phyloP scores from a whole-genome alignment of 2,113 vertebrate species.

The Tychaedon coryphoeus region DNA sequence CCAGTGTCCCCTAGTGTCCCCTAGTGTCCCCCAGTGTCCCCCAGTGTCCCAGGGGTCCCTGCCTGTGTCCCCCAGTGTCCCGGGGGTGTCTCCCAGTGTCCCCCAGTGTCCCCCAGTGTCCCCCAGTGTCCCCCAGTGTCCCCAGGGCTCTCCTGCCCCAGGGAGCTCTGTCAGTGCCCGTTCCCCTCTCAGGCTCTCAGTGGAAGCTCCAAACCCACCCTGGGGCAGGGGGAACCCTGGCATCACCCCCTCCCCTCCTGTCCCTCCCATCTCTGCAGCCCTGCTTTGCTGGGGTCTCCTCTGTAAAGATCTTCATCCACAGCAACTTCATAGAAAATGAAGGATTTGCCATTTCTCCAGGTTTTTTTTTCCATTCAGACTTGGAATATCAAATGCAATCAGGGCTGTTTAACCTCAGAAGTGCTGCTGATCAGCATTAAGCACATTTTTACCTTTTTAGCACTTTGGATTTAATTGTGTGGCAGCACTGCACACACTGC shows the following conservation, averaged over 20 bases:
- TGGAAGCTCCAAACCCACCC: neutral
- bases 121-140: no score
- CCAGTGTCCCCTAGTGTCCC: no score
- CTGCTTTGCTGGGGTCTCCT: neutral
- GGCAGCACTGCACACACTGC: neutral
- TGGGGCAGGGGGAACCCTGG: no score
- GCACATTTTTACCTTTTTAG: neutral
- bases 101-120: no score
- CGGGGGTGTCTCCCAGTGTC: no score
- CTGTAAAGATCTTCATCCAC: neutral
- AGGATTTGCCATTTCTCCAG: neutral
- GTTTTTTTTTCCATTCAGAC: neutral
- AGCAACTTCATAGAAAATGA: neutral
- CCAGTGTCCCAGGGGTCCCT: neutral
- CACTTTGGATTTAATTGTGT: neutral
- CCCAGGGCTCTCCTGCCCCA: accelerated
- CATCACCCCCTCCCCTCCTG: neutral
- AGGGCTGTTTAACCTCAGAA: neutral
- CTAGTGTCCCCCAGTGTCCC: neutral
- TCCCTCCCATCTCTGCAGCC: neutral
- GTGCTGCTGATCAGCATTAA: neutral
- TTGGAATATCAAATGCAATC: constrained; percentile 27
- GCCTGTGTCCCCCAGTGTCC: neutral
- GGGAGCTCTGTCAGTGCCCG: accelerated
- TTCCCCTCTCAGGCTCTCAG: neutral